These are phyloP conservation scores for Allolobophora icterica DNA, from an alignment of 2,888 invertebrate species.

Conservation along the genomic window DNA sequence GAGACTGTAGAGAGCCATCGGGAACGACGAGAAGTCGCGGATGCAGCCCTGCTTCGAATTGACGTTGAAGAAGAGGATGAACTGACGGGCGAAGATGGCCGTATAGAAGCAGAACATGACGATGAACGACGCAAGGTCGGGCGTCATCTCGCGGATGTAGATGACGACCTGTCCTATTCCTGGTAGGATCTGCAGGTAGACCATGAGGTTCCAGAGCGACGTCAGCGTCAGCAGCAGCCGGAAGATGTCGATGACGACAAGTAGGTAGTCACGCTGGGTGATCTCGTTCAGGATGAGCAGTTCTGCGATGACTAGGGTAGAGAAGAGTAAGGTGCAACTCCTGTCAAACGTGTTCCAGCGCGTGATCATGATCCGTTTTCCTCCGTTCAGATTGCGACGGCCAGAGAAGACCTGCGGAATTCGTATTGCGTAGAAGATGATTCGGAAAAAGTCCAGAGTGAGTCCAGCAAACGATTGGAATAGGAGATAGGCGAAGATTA, in stretches of 20 bases:
- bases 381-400: constrained; percentile 4
- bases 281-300: constrained; percentile 22
- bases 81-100: constrained; percentile 33
- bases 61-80: constrained; percentile 36
- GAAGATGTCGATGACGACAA: constrained; percentile 25
- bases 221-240: not conserved
- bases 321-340: constrained; percentile 9
- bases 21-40: constrained; percentile 30
- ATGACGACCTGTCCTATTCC: constrained; percentile 27
- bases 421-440: not conserved
- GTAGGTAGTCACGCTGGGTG: not conserved
- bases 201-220: constrained; percentile 25
- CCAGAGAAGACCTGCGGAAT: not conserved
- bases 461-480: constrained; percentile 6
- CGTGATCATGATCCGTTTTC: constrained; percentile 13
- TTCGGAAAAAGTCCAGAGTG: not conserved
- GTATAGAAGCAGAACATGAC: constrained; percentile 31
- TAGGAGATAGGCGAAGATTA: not conserved
- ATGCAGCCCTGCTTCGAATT: constrained; percentile 32
- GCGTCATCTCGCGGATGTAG: constrained; percentile 33
- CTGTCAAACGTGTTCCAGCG: constrained; percentile 26
- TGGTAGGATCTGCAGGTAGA: constrained; percentile 28
- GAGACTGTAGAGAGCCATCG: constrained; percentile 29
- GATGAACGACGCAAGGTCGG: constrained; percentile 28
- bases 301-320: constrained; percentile 22